A percentile compares a stretch with the other conserved stretches of the same genome.
phyloP scores from a whole-genome alignment of 2,888 invertebrate genomes.

The Balanococcus diminutus region DNA sequence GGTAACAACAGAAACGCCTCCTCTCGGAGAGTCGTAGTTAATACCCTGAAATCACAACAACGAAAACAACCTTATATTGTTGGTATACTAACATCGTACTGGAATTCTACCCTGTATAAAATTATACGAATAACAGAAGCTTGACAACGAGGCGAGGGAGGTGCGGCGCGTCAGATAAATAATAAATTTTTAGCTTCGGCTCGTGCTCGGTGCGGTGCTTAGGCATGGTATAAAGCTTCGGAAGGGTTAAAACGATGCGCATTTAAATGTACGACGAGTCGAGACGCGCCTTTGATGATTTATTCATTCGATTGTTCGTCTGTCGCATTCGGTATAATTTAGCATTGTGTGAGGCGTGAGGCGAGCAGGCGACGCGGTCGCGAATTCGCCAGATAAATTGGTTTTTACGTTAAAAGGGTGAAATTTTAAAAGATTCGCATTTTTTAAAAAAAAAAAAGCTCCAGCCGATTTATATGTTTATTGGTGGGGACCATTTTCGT shows the following conservation, averaged over 20 bases:
- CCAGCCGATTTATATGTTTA: too few species aligned
- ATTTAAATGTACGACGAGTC: background rate
- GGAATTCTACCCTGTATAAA: too few species aligned
- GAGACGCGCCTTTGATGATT: conserved; percentile 17
- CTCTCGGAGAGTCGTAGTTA: conserved; percentile 56
- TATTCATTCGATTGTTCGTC: conserved; percentile 37
- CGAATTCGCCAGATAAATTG: conserved; percentile 11
- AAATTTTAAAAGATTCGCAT: background rate
- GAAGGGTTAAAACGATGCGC: background rate
- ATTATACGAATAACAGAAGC: background rate
- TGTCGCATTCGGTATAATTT: background rate
- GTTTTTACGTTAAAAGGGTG: background rate
- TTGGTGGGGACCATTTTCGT: too few species aligned
- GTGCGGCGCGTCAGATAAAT: background rate
- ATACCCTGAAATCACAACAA: conserved; percentile 56
- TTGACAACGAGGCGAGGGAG: background rate
- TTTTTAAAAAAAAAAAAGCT: too few species aligned
- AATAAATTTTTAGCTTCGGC: background rate
- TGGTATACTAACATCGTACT: background rate
- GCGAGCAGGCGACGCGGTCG: too few species aligned
- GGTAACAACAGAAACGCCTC: conserved; percentile 56
- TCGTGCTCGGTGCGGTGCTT: background rate
- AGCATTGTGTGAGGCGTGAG: background rate
- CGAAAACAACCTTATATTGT: conserved; percentile 1
- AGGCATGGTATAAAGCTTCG: background rate